Evolutionary conservation across 2,888 invertebrate species (phyloP).

Genomic region (Diaprepes abbreviatus): DNA sequence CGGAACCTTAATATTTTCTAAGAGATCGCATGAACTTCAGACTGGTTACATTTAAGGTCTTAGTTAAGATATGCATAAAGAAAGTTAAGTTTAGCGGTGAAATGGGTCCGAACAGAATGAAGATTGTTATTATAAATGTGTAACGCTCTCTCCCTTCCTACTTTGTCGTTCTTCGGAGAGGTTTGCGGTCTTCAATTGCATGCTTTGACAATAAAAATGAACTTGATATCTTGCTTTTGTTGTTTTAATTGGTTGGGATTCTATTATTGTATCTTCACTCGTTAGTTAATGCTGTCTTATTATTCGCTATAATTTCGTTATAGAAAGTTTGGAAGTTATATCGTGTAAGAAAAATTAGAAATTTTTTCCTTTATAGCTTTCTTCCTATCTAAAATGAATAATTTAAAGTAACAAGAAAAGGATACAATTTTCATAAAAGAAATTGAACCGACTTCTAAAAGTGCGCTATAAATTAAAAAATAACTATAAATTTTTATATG

Average conservation of each 20-base stretch:
- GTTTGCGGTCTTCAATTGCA: constrained; percentile 28
- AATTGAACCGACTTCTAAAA: too few relatives aligned
- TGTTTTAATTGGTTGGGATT: constrained; percentile 23
- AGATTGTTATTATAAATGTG: constrained; percentile 47
- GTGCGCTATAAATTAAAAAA: too few relatives aligned
- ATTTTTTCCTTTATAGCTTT: too few relatives aligned
- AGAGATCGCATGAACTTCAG: not conserved
- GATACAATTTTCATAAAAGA: too few relatives aligned
- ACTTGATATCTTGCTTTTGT: constrained; percentile 25
- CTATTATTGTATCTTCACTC: constrained; percentile 8
- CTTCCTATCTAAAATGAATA: too few relatives aligned
- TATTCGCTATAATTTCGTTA: too few relatives aligned
- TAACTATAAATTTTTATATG: too few relatives aligned
- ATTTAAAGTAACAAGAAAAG: too few relatives aligned
- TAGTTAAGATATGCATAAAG: constrained; percentile 2
- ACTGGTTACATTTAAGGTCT: not conserved
- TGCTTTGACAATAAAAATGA: constrained; percentile 30
- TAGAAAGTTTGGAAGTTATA: constrained; percentile 33
- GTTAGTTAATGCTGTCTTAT: too few relatives aligned
- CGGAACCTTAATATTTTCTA: too few relatives aligned
- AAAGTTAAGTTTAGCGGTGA: constrained; percentile 43
- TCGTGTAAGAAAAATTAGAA: not conserved
- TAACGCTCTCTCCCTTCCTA: constrained; percentile 35
- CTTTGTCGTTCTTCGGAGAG: constrained; percentile 25
- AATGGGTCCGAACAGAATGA: constrained; percentile 39